Evolutionary conservation across 2,113 vertebrate genomes (phyloP).

Genomic region (Hypanus sabinus): DNA sequence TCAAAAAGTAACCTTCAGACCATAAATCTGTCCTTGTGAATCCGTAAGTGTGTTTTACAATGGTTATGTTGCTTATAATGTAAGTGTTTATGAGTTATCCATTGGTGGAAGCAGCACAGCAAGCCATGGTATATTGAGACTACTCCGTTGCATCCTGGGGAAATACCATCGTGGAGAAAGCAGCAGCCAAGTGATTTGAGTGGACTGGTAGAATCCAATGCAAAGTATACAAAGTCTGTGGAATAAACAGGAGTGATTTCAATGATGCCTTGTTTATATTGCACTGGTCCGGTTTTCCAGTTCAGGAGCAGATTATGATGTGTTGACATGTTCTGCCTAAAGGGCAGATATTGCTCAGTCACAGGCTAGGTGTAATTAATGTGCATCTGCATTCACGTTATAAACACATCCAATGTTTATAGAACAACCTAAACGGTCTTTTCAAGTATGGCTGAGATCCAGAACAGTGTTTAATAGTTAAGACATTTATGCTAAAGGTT

Average conservation of each 20-base stretch:
- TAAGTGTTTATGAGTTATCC: constrained; percentile 19
- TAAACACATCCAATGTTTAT: constrained; percentile 51
- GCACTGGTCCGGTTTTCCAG: constrained; percentile 22
- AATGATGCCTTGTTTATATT: constrained; percentile 31
- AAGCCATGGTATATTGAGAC: constrained; percentile 20
- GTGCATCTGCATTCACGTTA: constrained; percentile 51
- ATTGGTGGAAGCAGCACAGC: background rate
- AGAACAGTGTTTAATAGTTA: constrained; percentile 35
- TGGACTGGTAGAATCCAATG: background rate
- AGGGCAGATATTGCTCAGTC: constrained; percentile 50
- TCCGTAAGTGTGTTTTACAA: background rate
- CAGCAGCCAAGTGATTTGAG: constrained; percentile 22
- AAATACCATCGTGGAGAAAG: constrained; percentile 2
- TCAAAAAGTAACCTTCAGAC: background rate
- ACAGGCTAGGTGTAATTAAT: constrained; percentile 50
- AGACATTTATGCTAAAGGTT: constrained; percentile 24
- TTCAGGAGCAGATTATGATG: constrained; percentile 41
- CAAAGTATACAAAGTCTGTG: background rate
- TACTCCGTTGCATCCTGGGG: background rate
- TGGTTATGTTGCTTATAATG: background rate
- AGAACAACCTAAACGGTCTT: background rate
- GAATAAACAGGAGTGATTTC: constrained; percentile 36
- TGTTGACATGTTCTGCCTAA: constrained; percentile 42
- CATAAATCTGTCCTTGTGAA: constrained; percentile 10
- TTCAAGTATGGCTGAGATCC: constrained; percentile 33